These are phyloP conservation scores for Pseudachorutes palmiensis DNA, from an alignment of 1,140 invertebrate species.

Conservation along the genomic window DNA sequence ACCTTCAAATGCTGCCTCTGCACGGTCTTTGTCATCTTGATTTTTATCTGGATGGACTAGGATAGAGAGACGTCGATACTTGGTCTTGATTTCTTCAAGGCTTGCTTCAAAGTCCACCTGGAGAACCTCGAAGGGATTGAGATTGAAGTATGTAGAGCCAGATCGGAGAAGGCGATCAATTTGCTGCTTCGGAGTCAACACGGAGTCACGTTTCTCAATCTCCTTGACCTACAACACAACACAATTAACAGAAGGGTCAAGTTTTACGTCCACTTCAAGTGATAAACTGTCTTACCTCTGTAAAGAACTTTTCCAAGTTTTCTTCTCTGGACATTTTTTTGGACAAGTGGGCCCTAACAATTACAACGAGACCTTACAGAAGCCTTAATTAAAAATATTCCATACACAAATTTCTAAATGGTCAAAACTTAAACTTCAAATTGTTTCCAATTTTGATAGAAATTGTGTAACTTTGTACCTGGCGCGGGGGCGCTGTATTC, in stretches of 20 bases:
- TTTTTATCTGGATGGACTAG: conserved; percentile 99
- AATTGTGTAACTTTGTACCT: no score
- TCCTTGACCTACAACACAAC: conserved; percentile 39
- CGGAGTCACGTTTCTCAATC: conserved; percentile 84
- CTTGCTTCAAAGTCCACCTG: conserved; percentile 84
- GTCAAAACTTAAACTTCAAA: no score
- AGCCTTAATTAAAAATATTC: no score
- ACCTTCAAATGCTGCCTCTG: conserved; percentile 87
- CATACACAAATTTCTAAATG: no score
- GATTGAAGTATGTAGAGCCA: conserved; percentile 91
- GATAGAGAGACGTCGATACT: conserved; percentile 92
- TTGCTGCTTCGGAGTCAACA: conserved; percentile 87
- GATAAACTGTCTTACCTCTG: background rate
- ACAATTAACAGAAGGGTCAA: background rate
- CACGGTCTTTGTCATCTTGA: conserved; percentile 86
- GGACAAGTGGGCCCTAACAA: no score
- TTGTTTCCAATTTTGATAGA: no score
- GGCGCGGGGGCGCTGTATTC: no score
- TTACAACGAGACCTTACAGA: no score
- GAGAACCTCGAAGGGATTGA: conserved; percentile 92
- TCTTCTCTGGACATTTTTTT: no score
- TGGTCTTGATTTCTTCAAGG: conserved; percentile 90
- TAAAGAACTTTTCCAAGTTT: background rate
- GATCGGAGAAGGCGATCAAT: conserved; percentile 84
- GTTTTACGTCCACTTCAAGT: background rate